Evolutionary conservation across 2,797 vertebrate species (phyloP), one percentile per base, ranked within the genome.

Genomic region (Zalophus californianus): DNA sequence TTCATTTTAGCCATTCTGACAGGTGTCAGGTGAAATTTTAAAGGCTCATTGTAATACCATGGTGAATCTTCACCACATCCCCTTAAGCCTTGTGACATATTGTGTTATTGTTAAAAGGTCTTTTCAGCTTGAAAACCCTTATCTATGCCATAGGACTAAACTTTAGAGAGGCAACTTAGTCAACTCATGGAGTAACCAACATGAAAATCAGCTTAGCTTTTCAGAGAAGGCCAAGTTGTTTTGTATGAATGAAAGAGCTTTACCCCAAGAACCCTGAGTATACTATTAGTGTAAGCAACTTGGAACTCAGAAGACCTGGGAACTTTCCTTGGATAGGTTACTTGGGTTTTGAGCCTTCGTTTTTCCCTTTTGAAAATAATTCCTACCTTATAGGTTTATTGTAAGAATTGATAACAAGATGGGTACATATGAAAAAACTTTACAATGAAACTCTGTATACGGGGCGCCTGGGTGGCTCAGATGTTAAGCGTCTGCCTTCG

Each of bases 381-480:
- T 75, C 27, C 13, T 82, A 94, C n/a, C 32, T 90, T 91, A 96
- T 2, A 88, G 25, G 13, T 5, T 87, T 90, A 8, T 58, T 60
- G 9, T 72, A 52, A 84, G 48, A 89, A 85, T 56, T 84, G 89
- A 79, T 92, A 32, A 68, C 78, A 72, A 96, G 8, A 25, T 75
- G 25, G 50, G 7, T 68, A 9, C 72, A 44, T 64, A 35, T 29
- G 48, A 83, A 54, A 62, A 60, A 50, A 27, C 7, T 60, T 91
- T 78, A 20, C 5, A 70, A 15, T 68, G 35, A 94, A 87, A 18
- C 29, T 44, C 18, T 70, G 29, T 64, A 32, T 52, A n/a, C 7
- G 44, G 44, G 44, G 44, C 44, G 9, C 44, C 44, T 44, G 44
- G 44, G 44, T 44, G 44, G 44, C 44, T 44, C 44, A 44, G 44